Percentiles rank a stretch among this genome's conserved stretches.
phyloP scores from a whole-genome alignment of 2,888 invertebrate genomes.

The Hemicrepidius hirtus region DNA sequence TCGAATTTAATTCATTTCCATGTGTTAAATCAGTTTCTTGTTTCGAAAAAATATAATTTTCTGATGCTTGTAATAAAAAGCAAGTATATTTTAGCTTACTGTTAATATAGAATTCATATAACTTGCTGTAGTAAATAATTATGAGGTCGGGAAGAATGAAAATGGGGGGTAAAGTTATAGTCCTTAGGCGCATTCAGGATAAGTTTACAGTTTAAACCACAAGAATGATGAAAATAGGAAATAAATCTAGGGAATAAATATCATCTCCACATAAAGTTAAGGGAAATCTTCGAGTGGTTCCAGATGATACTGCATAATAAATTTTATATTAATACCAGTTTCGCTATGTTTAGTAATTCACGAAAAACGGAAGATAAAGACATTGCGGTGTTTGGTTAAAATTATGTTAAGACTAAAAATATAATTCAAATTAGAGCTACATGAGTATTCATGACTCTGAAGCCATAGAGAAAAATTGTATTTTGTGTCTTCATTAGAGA shows the following conservation, averaged over 20 bases:
- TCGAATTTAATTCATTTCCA: no score
- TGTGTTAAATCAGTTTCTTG: no score
- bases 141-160: constrained; percentile 6
- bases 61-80: no score
- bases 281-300: background rate
- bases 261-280: constrained; percentile 2
- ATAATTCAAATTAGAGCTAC: constrained; percentile 10
- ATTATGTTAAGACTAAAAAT: background rate
- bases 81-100: background rate
- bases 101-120: constrained; percentile 2
- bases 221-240: constrained; percentile 17
- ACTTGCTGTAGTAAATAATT: constrained; percentile 3
- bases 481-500: constrained; percentile 21
- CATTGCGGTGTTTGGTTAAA: background rate
- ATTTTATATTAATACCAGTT: background rate
- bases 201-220: constrained; percentile 24
- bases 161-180: constrained; percentile 8
- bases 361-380: background rate
- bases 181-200: background rate
- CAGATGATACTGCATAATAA: constrained; percentile 7
- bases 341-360: background rate
- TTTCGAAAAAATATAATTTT: no score
- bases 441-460: constrained; percentile 15
- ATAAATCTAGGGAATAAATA: constrained; percentile 16
- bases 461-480: constrained; percentile 17